These are phyloP conservation scores for Pentalonia nigronervosa DNA, from an alignment of 1,140 invertebrate species.

Conservation along the genomic window DNA sequence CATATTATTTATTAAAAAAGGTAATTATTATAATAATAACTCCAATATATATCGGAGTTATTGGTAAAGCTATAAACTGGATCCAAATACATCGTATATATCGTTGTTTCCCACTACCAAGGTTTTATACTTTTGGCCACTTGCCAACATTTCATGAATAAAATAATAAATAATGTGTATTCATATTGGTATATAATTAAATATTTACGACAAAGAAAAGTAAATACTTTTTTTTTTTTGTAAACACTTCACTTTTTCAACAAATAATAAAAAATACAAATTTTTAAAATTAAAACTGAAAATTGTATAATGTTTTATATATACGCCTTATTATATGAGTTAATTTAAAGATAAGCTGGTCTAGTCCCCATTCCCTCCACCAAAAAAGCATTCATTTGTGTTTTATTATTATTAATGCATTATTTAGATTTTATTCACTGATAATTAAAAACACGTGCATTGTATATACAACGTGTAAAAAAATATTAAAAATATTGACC, in stretches of 20 bases:
- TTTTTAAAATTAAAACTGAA: not conserved
- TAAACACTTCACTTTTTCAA: not conserved
- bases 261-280: not conserved
- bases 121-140: not conserved
- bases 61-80: not conserved
- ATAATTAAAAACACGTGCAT: not conserved
- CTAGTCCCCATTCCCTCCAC: not conserved
- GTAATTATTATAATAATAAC: not conserved
- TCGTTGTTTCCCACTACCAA: not conserved
- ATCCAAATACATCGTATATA: not conserved
- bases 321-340: not conserved
- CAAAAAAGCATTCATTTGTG: not conserved
- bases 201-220: not conserved
- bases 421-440: not conserved
- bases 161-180: not conserved
- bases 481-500: no score
- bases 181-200: not conserved
- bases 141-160: not conserved
- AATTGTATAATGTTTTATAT: not conserved
- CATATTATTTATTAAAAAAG: not conserved
- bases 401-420: not conserved
- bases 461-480: not conserved
- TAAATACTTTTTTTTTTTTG: no score
- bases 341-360: not conserved
- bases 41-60: no score